Evolutionary conservation across 2,113 vertebrate genomes (phyloP), one percentile per base, ranked within the genome.

Genomic region (Elgaria multicarinata): DNA sequence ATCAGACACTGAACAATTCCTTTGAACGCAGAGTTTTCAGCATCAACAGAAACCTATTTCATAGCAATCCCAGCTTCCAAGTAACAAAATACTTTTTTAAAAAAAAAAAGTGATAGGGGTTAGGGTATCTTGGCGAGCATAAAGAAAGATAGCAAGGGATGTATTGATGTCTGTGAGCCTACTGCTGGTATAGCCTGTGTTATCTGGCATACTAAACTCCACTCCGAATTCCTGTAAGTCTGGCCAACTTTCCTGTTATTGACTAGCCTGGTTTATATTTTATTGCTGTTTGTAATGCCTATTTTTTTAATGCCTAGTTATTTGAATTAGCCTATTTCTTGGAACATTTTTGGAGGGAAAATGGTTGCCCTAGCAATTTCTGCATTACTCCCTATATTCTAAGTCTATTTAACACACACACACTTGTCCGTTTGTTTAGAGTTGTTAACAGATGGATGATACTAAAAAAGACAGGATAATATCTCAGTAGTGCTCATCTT

Each of bases 371-470:
- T 66, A 26, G 79, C 22, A 64, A 39, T 83, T 16, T 22, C n/a
- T 62, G 20, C 12, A 33, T 84, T 33, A 50, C 1, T 13, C 28
- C 18, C 31, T 62, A 26, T 53, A 85, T 46, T n/a, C n/a, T n/a
- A n/a, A n/a, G n/a, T n/a, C n/a, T n/a, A n/a, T n/a, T n/a, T n/a
- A n/a, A 53, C 33, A 20, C 81, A 83, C 9, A 64, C 53, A 50
- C 55, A 44, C 16, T 53, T 44, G 20, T 28, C 42, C 16, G 46
- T 76, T 76, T 89, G 87, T 62, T 74, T 66, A 64, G 1, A 28
- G 22, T 75, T 83, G 36, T 82, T 89, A 89, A 76, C 71, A 89
- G 80, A 83, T 89, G 87, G 87, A 76, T 13, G 22, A 66, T 83
- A 50, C 53, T 75, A 89, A 89, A 89, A 89, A 76, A 75, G 31